These are phyloP conservation scores for Tinamus major DNA, from an alignment of 2,797 vertebrate species.

Conservation along the genomic window DNA sequence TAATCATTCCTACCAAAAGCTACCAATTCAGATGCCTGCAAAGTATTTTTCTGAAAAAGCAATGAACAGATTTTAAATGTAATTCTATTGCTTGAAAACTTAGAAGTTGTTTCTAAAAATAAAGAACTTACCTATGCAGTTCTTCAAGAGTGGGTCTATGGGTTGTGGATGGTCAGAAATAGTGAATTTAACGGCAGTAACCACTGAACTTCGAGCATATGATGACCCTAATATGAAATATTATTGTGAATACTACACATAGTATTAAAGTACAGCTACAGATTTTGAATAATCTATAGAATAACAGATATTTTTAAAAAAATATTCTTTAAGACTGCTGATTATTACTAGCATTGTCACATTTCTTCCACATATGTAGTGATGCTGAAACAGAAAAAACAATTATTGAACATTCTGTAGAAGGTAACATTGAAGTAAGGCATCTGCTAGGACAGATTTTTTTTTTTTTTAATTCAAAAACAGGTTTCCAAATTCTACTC, in stretches of 20 bases:
- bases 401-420: no score
- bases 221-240: constrained; percentile 87
- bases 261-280: neutral
- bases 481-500: neutral
- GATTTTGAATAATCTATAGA: neutral
- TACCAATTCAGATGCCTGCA: neutral
- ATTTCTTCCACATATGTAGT: neutral
- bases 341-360: neutral
- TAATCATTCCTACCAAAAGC: neutral
- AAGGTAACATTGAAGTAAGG: neutral
- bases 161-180: constrained; percentile 98
- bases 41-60: neutral
- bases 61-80: neutral
- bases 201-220: constrained; percentile 96
- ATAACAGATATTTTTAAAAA: no score
- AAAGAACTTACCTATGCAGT: constrained; percentile 91
- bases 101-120: neutral
- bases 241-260: neutral
- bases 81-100: neutral
- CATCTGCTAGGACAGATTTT: neutral
- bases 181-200: constrained; percentile 98
- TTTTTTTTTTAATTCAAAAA: neutral
- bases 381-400: neutral
- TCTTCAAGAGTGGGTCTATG: constrained; percentile 96
- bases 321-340: neutral